These are phyloP conservation scores for Grantiella picta DNA, from an alignment of 2,113 vertebrate genomes.

Conservation along the genomic window DNA sequence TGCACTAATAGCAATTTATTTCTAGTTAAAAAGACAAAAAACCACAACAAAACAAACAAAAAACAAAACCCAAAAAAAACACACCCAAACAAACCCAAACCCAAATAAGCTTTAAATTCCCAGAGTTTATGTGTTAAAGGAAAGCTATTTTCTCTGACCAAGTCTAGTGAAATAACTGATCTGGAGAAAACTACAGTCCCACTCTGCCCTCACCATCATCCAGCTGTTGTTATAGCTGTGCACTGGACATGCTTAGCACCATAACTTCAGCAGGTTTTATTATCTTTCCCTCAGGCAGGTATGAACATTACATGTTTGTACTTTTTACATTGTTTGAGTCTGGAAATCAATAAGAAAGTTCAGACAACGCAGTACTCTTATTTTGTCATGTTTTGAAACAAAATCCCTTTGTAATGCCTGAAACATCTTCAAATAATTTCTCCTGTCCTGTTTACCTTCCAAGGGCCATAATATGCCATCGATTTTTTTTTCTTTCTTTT, in stretches of 20 bases:
- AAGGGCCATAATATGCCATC: not conserved
- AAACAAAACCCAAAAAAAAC: too few species aligned
- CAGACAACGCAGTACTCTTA: not conserved
- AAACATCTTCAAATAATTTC: not conserved
- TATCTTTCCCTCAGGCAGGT: not conserved
- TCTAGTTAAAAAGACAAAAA: not conserved
- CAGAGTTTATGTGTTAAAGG: not conserved
- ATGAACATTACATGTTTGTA: not conserved
- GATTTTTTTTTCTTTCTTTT: not conserved
- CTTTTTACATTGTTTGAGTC: not conserved
- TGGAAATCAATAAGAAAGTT: constrained; percentile 26
- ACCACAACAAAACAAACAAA: too few species aligned
- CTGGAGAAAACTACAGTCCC: not conserved
- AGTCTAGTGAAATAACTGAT: not conserved
- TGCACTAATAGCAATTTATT: not conserved
- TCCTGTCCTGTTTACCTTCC: not conserved
- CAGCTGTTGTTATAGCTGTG: not conserved
- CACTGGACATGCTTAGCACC: not conserved
- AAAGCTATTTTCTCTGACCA: not conserved
- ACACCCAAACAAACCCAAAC: not conserved
- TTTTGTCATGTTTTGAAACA: constrained; percentile 24
- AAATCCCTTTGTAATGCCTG: not conserved
- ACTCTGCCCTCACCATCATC: not conserved
- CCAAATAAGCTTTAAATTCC: not conserved
- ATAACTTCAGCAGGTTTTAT: not conserved